Evolutionary conservation across 2,113 vertebrate genomes (phyloP).

Genomic region (Falco punctatus): DNA sequence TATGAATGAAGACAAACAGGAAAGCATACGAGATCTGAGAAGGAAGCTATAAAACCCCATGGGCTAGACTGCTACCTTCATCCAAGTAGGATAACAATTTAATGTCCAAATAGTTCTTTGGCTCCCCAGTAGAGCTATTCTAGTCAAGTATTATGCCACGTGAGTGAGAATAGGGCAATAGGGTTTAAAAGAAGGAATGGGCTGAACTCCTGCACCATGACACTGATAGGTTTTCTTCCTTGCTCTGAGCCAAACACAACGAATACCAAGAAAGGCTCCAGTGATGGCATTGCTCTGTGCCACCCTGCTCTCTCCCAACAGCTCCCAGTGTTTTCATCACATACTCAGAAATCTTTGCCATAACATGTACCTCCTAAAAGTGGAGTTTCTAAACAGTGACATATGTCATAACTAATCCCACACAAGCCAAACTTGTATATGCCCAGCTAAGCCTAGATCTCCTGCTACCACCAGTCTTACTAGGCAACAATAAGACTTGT

Average conservation of each 20-base stretch:
- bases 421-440: background rate
- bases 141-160: slow-evolving; percentile 15
- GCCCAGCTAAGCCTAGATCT: background rate
- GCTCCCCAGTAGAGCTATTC: background rate
- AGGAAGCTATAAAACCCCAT: slow-evolving; percentile 52
- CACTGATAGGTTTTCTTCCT: background rate
- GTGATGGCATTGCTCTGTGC: background rate
- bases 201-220: background rate
- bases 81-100: slow-evolving; percentile 45
- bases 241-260: background rate
- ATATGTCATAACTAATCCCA: background rate
- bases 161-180: background rate
- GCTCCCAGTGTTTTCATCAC: background rate
- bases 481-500: background rate
- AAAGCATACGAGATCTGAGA: slow-evolving; percentile 47
- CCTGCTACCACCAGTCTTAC: background rate
- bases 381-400: background rate
- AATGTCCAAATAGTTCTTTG: slow-evolving; percentile 9
- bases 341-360: background rate
- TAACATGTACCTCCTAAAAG: background rate
- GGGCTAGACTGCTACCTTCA: slow-evolving; percentile 42
- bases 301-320: background rate
- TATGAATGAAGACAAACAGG: slow-evolving; percentile 61
- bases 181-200: background rate
- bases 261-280: background rate